Percentiles rank a stretch among this genome's conserved stretches.
Conservation (phyloP, 2,888 invertebrate species). For the Eurytoma adleriae region DNA sequence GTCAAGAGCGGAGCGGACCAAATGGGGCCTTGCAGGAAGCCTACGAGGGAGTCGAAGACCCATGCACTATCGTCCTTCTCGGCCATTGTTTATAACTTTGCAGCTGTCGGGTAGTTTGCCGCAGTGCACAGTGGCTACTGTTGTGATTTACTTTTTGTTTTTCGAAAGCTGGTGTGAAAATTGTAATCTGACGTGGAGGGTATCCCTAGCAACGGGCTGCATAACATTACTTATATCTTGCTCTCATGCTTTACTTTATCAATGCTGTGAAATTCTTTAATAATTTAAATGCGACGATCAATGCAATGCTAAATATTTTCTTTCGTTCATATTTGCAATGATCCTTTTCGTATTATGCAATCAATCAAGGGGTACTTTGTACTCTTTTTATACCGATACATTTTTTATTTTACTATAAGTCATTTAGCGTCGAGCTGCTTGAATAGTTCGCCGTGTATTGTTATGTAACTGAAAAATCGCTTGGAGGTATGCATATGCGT, state of each 20-base stretch:
- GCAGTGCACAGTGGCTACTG: neutral
- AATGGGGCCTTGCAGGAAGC: constrained; percentile 93
- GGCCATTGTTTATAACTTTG: constrained; percentile 38
- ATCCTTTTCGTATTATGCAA: no score
- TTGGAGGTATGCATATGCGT: no score
- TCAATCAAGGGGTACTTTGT: no score
- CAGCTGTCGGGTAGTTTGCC: neutral
- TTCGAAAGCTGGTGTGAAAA: constrained; percentile 36
- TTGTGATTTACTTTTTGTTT: neutral
- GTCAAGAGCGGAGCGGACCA: constrained; percentile 95
- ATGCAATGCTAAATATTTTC: no score
- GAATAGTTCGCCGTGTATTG: no score
- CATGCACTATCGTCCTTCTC: constrained; percentile 84
- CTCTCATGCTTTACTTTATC: neutral
- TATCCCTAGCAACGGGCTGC: constrained; percentile 42
- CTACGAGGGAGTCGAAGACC: constrained; percentile 94
- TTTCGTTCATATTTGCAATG: no score
- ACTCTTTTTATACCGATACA: no score
- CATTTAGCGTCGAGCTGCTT: no score
- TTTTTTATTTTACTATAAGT: no score
- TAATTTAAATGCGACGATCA: neutral
- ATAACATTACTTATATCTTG: constrained; percentile 43
- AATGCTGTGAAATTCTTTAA: neutral
- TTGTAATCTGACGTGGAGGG: constrained; percentile 22
- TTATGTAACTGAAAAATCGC: no score